Percentiles rank a stretch among this genome's conserved stretches.
These are phyloP conservation scores for Bursaphelenchus mucronatus DNA, from an alignment of 1,140 invertebrate genomes.

Conservation along the genomic window DNA sequence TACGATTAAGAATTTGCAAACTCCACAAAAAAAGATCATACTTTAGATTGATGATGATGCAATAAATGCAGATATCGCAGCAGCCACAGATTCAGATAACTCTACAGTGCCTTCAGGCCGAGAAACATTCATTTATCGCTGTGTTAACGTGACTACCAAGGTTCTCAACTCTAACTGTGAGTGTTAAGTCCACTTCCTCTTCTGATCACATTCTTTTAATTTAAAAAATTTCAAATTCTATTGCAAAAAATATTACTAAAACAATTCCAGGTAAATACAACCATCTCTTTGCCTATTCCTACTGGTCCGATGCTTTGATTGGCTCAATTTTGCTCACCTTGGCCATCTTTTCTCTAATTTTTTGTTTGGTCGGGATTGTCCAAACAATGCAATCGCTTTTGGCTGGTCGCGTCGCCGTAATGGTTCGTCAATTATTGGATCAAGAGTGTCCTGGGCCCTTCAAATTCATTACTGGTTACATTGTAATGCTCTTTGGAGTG, in stretches of 20 bases:
- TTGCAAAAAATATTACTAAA: no score
- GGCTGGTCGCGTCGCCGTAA: slow-evolving; percentile 40
- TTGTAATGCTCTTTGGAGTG: slow-evolving; percentile 67
- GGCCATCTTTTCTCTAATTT: slow-evolving; percentile 65
- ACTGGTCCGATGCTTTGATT: slow-evolving; percentile 62
- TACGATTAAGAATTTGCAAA: not conserved
- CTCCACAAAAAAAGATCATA: no score
- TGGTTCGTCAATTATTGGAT: slow-evolving; percentile 66
- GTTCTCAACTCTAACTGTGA: slow-evolving; percentile 18
- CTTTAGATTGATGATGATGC: slow-evolving; percentile 44
- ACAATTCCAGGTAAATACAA: slow-evolving; percentile 44
- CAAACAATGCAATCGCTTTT: slow-evolving; percentile 65
- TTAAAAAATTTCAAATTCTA: no score
- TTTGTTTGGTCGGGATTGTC: slow-evolving; percentile 67
- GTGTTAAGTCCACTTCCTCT: not conserved
- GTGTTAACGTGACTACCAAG: slow-evolving; percentile 32
- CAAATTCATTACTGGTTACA: slow-evolving; percentile 65
- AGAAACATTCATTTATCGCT: slow-evolving; percentile 40
- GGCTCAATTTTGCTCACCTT: slow-evolving; percentile 64
- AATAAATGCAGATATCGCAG: slow-evolving; percentile 26
- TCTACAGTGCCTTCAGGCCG: slow-evolving; percentile 5
- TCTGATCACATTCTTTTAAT: not conserved
- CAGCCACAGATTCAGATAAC: slow-evolving; percentile 5
- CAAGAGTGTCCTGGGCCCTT: slow-evolving; percentile 64
- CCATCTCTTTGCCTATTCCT: slow-evolving; percentile 50